Base-by-base conservation (phyloP, 2,888 invertebrate genomes). In the Dichetophora obliterata region DNA sequence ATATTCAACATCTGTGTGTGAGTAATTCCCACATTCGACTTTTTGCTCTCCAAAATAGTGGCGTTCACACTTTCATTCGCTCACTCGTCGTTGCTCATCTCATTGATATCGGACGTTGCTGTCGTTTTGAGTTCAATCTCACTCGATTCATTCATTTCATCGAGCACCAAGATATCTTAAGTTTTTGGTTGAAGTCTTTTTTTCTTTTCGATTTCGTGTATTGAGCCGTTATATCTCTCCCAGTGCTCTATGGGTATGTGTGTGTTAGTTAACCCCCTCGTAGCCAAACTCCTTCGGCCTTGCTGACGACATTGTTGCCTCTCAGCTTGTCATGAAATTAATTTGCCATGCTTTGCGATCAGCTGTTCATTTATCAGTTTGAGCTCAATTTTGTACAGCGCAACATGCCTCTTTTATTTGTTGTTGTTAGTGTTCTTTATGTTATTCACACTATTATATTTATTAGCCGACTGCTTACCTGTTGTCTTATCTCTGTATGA, bases 111-210 rank as follows among this genome's bases (percentile, higher is more conserved):
- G 31, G 5, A 5, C 19, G 6, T 37, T 34, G 34, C 19, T 37
- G 19, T 37, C 22, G 59, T 22, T 27, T 59, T 22, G 59, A 4
- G 14, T 27, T 59, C 50, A 63, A 57, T 43, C 54, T 34, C 68
- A 61, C 68, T 75, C 57, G 75, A 75, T 68, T 63, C 22, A 43
- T 43, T 11, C 43, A 4, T n/a, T n/a, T n/a, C n/a, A n/a, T n/a
- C n/a, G n/a, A n/a, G n/a, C n/a, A n/a, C n/a, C 43, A 43, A 43
- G 11, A 11, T 43, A 43, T 14, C 43, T 43, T 43, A 43, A 43
- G 43, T 43, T 43, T 43, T 11, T 14, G 2, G 43, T 43, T 11
- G n/a, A n/a, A n/a, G n/a, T 37, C 37, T 37, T 43, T 43, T 43
- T 43, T 11, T 43, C 11, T 11, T 43, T 43, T 31, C 31, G 11